A percentile compares a stretch with the other conserved stretches of the same genome.
Conservation (phyloP, 2,888 invertebrate genomes). For the Folsomia candida region DNA sequence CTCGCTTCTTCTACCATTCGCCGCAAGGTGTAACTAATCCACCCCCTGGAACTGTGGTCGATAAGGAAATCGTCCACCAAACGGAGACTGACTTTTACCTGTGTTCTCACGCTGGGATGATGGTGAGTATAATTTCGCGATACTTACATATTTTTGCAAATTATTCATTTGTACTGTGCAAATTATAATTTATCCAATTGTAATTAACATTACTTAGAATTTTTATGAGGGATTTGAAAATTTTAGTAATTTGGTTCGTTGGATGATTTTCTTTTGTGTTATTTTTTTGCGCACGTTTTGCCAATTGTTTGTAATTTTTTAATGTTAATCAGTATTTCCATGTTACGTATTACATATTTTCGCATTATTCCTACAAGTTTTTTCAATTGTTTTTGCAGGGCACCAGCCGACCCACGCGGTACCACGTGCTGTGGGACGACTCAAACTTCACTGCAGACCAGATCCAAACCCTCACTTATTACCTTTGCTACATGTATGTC, state of each 20-base stretch:
- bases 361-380: too few species aligned
- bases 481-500: slow-evolving; percentile 80
- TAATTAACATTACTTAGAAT: too few species aligned
- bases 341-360: too few species aligned
- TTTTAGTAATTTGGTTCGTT: too few species aligned
- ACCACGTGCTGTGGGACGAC: slow-evolving; percentile 80
- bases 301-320: too few species aligned
- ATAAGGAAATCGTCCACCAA: too few species aligned
- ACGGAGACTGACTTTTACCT: slow-evolving; percentile 59
- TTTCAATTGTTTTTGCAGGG: neutral
- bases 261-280: too few species aligned
- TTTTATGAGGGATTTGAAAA: too few species aligned
- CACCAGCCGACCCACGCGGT: slow-evolving; percentile 56
- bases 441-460: slow-evolving; percentile 68
- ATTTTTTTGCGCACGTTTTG: too few species aligned
- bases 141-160: neutral
- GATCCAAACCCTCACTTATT: slow-evolving; percentile 75
- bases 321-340: too few species aligned
- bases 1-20: slow-evolving; percentile 52
- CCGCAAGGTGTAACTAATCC: slow-evolving; percentile 55
- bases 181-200: too few species aligned
- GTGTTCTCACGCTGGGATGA: slow-evolving; percentile 58
- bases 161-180: too few species aligned
- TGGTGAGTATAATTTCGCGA: slow-evolving; percentile 51
- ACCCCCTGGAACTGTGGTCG: slow-evolving; percentile 55